Conservation (phyloP, 2,888 invertebrate genomes). For the Amaurobius ferox region DNA sequence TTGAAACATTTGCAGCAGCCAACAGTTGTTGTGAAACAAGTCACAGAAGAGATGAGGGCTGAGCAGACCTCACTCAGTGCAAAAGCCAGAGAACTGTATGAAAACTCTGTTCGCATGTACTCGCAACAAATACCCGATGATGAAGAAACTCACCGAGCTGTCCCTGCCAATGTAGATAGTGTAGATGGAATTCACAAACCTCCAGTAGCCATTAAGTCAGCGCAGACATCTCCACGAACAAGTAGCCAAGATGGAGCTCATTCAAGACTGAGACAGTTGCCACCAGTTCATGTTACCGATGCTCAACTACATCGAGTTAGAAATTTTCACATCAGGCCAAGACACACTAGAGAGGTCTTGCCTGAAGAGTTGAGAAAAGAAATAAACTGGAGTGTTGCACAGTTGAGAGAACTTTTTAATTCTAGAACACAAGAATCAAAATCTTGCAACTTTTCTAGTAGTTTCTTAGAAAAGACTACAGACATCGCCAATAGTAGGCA, state of each 20-base stretch:
- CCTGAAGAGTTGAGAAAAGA: constrained; percentile 75
- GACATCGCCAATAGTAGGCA: constrained; percentile 26
- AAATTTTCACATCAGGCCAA: constrained; percentile 58
- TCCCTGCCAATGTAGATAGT: constrained; percentile 66
- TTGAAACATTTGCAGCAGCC: constrained; percentile 63
- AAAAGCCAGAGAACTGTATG: constrained; percentile 75
- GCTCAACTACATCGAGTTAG: constrained; percentile 60
- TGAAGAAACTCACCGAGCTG: constrained; percentile 71
- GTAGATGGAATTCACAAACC: constrained; percentile 38
- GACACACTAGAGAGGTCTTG: constrained; percentile 56
- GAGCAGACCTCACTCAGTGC: constrained; percentile 75
- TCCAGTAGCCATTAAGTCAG: constrained; percentile 35
- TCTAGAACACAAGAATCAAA: constrained; percentile 30
- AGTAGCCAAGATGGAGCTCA: constrained; percentile 38
- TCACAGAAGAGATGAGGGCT: constrained; percentile 69
- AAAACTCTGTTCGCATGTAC: constrained; percentile 74
- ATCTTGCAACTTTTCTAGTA: constrained; percentile 19
- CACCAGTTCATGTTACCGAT: constrained; percentile 82
- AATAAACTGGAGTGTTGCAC: constrained; percentile 77
- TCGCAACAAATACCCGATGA: constrained; percentile 40
- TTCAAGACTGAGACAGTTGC: constrained; percentile 81
- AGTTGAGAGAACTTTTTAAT: constrained; percentile 76
- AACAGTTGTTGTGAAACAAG: constrained; percentile 35
- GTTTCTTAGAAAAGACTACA: constrained; percentile 39
- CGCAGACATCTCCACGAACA: constrained; percentile 41